Evolutionary conservation across 2,888 invertebrate genomes (phyloP).

Genomic region (Endotricha flammealis): DNA sequence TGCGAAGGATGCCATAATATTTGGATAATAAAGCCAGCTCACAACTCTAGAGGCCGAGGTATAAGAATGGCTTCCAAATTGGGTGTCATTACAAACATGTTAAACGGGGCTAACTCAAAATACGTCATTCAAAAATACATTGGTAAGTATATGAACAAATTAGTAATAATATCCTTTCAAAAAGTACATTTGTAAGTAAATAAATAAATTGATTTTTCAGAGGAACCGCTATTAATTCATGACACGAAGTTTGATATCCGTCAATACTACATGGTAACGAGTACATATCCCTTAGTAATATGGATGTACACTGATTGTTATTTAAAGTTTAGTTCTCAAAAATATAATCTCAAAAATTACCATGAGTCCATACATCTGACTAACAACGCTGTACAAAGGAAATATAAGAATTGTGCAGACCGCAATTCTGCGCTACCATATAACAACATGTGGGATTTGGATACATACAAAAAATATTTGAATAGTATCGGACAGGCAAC

Average conservation of each 20-base stretch:
- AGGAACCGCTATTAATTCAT: conserved; percentile 88
- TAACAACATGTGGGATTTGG: conserved; percentile 91
- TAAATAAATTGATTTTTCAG: conserved; percentile 70
- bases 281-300: conserved; percentile 86
- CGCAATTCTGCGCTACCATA: conserved; percentile 82
- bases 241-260: conserved; percentile 95
- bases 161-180: conserved; percentile 2
- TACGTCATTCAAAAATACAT: conserved; percentile 95
- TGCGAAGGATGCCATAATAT: conserved; percentile 90
- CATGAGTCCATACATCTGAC: conserved; percentile 92
- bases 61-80: conserved; percentile 88
- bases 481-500: conserved; percentile 74
- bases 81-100: conserved; percentile 82
- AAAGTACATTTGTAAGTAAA: not conserved
- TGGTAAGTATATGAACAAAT: conserved; percentile 69
- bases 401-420: conserved; percentile 77
- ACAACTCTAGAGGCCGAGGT: conserved; percentile 89
- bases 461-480: conserved; percentile 82
- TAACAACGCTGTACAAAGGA: conserved; percentile 91
- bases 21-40: conserved; percentile 94
- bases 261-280: conserved; percentile 92
- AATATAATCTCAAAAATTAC: conserved; percentile 86
- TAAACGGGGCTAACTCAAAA: conserved; percentile 78
- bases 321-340: conserved; percentile 90
- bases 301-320: conserved; percentile 94